Evolutionary conservation across 2,113 vertebrate species (phyloP).

Genomic region (Sorex fumeus): DNA sequence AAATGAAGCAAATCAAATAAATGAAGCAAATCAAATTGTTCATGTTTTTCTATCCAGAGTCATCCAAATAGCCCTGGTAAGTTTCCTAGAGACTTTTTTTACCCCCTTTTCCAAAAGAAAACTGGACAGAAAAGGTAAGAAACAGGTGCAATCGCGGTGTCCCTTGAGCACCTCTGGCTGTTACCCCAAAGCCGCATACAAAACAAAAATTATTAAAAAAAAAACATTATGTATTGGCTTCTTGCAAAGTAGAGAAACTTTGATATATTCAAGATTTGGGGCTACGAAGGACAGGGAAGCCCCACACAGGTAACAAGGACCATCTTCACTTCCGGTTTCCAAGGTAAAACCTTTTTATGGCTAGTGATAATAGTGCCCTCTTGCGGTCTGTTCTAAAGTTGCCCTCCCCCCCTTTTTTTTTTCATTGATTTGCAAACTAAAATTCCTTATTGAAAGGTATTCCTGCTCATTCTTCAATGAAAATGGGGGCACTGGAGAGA

Average conservation of each 20-base stretch:
- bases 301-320: too few relatives aligned
- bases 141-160: too few relatives aligned
- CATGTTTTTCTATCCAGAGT: not conserved
- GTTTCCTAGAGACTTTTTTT: not conserved
- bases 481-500: not conserved
- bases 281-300: not conserved
- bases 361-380: not conserved
- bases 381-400: not conserved
- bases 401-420: not conserved
- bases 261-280: not conserved
- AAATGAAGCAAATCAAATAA: not conserved
- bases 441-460: constrained; percentile 6
- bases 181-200: too few relatives aligned
- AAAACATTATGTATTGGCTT: not conserved
- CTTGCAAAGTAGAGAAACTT: not conserved
- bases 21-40: not conserved
- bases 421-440: not conserved
- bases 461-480: constrained; percentile 9
- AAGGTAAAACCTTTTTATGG: not conserved
- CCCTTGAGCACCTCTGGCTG: too few relatives aligned
- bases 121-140: not conserved
- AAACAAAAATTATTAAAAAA: not conserved
- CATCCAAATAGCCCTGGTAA: constrained; percentile 1
- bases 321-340: not conserved
- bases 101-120: constrained; percentile 1